Percentiles rank a stretch among this genome's conserved stretches.
Evolutionary conservation across 2,797 vertebrate genomes (phyloP).

Genomic region (Gobionotothen gibberifrons): DNA sequence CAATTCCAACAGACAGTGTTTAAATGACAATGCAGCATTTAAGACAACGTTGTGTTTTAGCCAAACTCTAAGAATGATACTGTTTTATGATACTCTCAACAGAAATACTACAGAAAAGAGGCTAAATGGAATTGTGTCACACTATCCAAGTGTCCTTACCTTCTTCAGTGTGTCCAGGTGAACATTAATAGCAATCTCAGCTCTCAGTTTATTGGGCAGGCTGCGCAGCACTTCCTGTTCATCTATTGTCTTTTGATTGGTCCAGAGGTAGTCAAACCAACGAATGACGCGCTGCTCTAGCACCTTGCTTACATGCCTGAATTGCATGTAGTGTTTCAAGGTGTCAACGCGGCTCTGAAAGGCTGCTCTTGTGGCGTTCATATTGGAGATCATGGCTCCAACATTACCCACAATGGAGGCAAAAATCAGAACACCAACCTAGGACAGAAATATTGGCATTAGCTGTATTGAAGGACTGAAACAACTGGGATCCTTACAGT

Average conservation of each 20-base stretch:
- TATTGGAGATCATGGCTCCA: slow-evolving; percentile 97
- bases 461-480: background rate
- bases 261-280: slow-evolving; percentile 98
- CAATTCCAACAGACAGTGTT: too few species aligned
- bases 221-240: slow-evolving; percentile 92
- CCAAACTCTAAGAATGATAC: background rate
- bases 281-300: slow-evolving; percentile 94
- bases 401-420: slow-evolving; percentile 98
- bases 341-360: slow-evolving; percentile 94
- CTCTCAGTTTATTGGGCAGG: slow-evolving; percentile 92
- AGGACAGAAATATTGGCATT: background rate
- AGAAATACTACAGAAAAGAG: background rate
- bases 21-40: too few species aligned
- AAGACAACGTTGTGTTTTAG: too few species aligned
- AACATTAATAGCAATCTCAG: slow-evolving; percentile 96
- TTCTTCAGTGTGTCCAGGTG: slow-evolving; percentile 96
- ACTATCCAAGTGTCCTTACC: slow-evolving; percentile 50
- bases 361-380: slow-evolving; percentile 92
- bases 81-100: background rate
- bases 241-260: slow-evolving; percentile 93
- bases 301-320: slow-evolving; percentile 93
- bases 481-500: background rate
- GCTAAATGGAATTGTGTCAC: background rate
- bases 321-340: slow-evolving; percentile 98
- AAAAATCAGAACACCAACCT: slow-evolving; percentile 93